Percentiles rank a stretch among this genome's conserved stretches.
phyloP scores from a whole-genome alignment of 2,888 invertebrate genomes.

The Bimastos eiseni region DNA sequence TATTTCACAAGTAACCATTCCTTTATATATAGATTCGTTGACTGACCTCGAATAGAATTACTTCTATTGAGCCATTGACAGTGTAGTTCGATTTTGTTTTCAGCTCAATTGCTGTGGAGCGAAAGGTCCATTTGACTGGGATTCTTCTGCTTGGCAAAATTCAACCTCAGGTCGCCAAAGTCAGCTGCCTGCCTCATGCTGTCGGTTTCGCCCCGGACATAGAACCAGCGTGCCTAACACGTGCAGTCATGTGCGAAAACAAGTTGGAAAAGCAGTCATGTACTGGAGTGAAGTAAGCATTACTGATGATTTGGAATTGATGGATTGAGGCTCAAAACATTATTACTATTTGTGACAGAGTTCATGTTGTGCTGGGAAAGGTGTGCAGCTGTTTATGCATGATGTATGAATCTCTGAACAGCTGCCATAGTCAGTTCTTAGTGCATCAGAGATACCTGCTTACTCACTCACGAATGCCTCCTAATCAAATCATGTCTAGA shows the following conservation, averaged over 20 bases:
- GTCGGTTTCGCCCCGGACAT: background rate
- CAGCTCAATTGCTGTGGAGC: conserved; percentile 78
- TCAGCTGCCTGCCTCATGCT: conserved; percentile 21
- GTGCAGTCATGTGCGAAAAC: conserved; percentile 19
- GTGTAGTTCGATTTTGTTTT: conserved; percentile 38
- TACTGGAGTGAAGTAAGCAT: background rate
- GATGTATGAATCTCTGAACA: background rate
- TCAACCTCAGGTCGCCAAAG: conserved; percentile 27
- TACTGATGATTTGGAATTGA: background rate
- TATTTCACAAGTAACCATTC: too few species aligned
- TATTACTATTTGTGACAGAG: background rate
- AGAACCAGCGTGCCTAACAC: conserved; percentile 21
- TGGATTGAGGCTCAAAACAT: background rate
- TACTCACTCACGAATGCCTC: too few species aligned
- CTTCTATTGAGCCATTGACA: background rate
- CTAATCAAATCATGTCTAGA: too few species aligned
- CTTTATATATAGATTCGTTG: too few species aligned
- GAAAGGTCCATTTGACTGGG: conserved; percentile 74
- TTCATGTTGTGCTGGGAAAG: background rate
- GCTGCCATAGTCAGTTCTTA: too few species aligned
- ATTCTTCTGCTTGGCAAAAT: conserved; percentile 64
- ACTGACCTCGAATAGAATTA: background rate
- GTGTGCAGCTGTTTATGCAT: background rate
- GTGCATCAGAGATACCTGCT: too few species aligned
- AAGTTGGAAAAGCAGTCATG: background rate